phyloP scores from a whole-genome alignment of 2,888 invertebrate genomes.

The Choreutis nemorana region DNA sequence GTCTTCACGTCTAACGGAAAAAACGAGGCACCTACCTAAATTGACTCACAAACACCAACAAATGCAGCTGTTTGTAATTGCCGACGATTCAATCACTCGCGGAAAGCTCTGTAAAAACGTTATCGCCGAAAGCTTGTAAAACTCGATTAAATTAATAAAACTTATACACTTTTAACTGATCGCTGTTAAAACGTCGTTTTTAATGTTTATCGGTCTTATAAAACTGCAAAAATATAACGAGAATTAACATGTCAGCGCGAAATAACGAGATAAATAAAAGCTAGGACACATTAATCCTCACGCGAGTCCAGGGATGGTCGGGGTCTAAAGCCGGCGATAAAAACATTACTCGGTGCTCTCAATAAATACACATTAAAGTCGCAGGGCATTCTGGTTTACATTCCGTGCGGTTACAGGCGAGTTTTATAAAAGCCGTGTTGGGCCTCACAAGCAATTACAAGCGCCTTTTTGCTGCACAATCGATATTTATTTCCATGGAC shows the following conservation, averaged over 20 bases:
- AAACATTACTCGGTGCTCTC: slow-evolving; percentile 61
- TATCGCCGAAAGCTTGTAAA: too few relatives aligned
- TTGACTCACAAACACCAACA: too few relatives aligned
- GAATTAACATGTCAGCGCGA: slow-evolving; percentile 21
- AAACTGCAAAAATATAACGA: slow-evolving; percentile 20
- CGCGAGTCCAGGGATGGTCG: slow-evolving; percentile 38
- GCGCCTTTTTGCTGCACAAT: slow-evolving; percentile 53
- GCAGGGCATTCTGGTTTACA: slow-evolving; percentile 60
- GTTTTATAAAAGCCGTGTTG: slow-evolving; percentile 61
- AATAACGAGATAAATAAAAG: slow-evolving; percentile 22
- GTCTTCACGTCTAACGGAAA: background rate
- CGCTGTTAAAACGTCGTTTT: too few relatives aligned
- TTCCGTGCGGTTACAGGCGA: slow-evolving; percentile 62
- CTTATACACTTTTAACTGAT: too few relatives aligned
- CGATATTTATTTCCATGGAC: slow-evolving; percentile 53
- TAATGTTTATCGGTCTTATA: slow-evolving; percentile 16
- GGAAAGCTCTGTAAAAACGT: too few relatives aligned
- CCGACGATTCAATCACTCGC: too few relatives aligned
- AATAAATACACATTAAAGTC: slow-evolving; percentile 67
- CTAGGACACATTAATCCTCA: slow-evolving; percentile 23
- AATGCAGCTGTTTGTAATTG: too few relatives aligned
- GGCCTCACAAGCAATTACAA: slow-evolving; percentile 62
- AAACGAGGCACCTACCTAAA: too few relatives aligned
- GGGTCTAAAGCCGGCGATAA: slow-evolving; percentile 46
- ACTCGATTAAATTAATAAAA: too few relatives aligned